Evolutionary conservation across 2,888 invertebrate species (phyloP), one percentile per base, ranked within the genome.

Genomic region (Drosophila setosimentum): DNA sequence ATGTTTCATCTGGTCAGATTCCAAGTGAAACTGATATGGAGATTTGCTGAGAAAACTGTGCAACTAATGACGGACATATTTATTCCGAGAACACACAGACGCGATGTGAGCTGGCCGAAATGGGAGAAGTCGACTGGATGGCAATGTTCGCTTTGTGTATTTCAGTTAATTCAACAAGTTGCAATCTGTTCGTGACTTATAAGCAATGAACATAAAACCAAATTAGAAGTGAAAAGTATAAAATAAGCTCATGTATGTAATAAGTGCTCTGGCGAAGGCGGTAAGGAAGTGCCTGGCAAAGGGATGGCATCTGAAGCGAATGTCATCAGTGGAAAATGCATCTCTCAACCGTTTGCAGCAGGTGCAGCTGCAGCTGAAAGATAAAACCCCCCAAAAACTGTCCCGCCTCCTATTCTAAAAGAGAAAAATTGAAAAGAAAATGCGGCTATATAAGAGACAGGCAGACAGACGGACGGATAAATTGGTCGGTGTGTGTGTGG

Each of bases 151-250:
- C 24, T 27, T 54, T 54, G 54, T 29, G 63, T 55, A 32, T 45
- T 68, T 67, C 50, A 57, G 77, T 63, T 68, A 72, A 68, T 63
- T 89, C 83, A 89, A 84, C 83, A 84, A 89, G 83, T 84, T 76
- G 67, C 72, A 84, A 89, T 87, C 89, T 78, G 89, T 67, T 72
- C 79, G 73, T 68, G 76, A 76, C 84, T 86, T 59, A 66, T 76
- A 63, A 57, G 77, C 71, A 71, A 80, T 78, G 77, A 76, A 57
- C 71, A 67, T 69, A 66, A 66, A 74, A 73, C 71, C 80, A 79
- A 84, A 89, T 89, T 84, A 87, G 74, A 85, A 79, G 77, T 66
- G 78, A 83, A 80, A 83, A 75, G 78, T 88, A 86, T 83, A 78
- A 83, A 87, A 89, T 89, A 89, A 86, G 79, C 89, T 89, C 77